Evolutionary conservation across 2,113 vertebrate species (phyloP), one percentile per base, ranked within the genome.

Genomic region (Serinus canaria): DNA sequence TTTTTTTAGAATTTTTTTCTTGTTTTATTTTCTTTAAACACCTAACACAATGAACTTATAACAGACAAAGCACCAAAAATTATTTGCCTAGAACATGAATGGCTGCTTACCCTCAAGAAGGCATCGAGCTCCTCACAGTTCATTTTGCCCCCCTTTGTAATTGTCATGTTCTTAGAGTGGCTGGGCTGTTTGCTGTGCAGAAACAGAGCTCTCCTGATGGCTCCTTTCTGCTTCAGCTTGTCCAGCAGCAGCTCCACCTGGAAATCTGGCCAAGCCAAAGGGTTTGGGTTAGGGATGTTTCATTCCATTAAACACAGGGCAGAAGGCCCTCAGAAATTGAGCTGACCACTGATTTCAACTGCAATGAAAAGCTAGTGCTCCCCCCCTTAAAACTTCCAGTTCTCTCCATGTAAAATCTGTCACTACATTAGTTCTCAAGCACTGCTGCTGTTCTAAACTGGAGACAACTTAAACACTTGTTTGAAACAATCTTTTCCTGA

Each of bases 141-240:
- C 20, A 97, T 98, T 6, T 66, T 84, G 11, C 94, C 97, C 2
- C 98, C 98, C 56, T 98, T 98, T 21, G 93, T 76, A 70, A 99
- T 98, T 1, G 97, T 98, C 98, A 99, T 99, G 96, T 99, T 98
- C 97, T 99, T 99, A 1, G 98, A 96, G 96, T 99, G 99, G 74
- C 97, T 97, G 3, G 98, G 97, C 69, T 97, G 97, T 27, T 62
- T 97, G 73, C 94, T 98, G 95, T 99, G 98, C 27, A 99, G 97
- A 94, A 99, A 99, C 16, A 99, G 98, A 46, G 98, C 99, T 20
- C 99, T 98, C 87, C 99, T 98, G 39, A 99, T 98, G 1, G 98
- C 98, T 90, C 99, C 99, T 83, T 99, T 99, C 96, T 99, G 99
- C 94, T 99, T 99, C 63, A 99, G 98, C 60, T 99, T 99, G 97